Percentiles rank a stretch among this genome's conserved stretches.
These are phyloP conservation scores for Drosophila ananassae DNA, from an alignment of 1,140 invertebrate species.

Conservation along the genomic window DNA sequence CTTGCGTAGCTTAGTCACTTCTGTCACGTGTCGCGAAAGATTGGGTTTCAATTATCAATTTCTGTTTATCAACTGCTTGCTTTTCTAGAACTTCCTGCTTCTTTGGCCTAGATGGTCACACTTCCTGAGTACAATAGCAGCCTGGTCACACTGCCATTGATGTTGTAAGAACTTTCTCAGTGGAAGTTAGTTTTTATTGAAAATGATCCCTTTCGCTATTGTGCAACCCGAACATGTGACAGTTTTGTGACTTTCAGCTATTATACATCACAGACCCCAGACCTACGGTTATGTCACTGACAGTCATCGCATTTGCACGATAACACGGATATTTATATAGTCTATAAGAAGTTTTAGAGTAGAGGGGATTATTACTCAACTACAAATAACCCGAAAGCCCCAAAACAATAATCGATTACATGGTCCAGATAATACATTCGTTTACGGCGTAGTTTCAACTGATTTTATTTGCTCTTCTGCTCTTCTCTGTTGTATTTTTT, in stretches of 20 bases:
- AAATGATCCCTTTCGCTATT: neutral
- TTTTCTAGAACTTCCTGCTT: too few species aligned
- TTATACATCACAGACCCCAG: constrained; percentile 1
- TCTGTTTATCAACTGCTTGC: too few species aligned
- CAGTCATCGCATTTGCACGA: neutral
- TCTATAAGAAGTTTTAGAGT: neutral
- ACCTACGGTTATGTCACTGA: constrained; percentile 3
- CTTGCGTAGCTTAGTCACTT: neutral
- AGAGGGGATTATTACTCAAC: constrained; percentile 1
- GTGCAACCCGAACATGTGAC: neutral
- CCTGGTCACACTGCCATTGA: too few species aligned
- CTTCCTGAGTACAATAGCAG: too few species aligned
- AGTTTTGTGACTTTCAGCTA: neutral
- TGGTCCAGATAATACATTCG: constrained; percentile 27
- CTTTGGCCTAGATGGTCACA: too few species aligned
- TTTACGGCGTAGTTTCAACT: constrained; percentile 12
- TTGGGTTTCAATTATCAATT: too few species aligned
- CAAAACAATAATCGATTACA: constrained; percentile 1
- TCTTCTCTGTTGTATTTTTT: neutral
- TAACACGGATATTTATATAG: neutral
- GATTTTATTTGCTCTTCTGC: too few species aligned
- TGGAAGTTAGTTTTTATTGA: too few species aligned
- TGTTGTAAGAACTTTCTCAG: too few species aligned
- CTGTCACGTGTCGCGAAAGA: constrained; percentile 15
- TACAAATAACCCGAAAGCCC: too few species aligned